Conservation (phyloP, 2,113 vertebrate species). For the Haemorhous mexicanus region DNA sequence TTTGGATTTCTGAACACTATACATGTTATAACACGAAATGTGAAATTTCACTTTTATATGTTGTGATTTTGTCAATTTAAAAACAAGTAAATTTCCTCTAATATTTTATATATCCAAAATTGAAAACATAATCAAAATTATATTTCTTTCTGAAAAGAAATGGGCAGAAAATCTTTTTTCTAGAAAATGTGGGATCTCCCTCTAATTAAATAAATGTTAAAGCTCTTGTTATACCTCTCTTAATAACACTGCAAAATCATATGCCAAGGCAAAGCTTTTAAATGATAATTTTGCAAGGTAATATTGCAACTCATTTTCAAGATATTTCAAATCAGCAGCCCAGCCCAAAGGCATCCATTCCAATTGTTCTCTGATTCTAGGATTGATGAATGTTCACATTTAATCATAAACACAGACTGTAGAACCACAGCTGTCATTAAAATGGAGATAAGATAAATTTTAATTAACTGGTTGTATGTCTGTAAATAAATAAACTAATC, state of each 20-base stretch:
- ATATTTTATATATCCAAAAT: background rate
- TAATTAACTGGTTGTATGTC: slow-evolving; percentile 38
- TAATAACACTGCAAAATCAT: background rate
- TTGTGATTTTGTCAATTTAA: background rate
- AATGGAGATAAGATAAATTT: slow-evolving; percentile 59
- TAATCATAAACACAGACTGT: slow-evolving; percentile 41
- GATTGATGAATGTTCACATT: slow-evolving; percentile 11
- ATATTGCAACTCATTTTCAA: slow-evolving; percentile 22
- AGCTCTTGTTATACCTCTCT: background rate
- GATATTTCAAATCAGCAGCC: slow-evolving; percentile 27
- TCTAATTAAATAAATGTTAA: background rate
- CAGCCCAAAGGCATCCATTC: slow-evolving; percentile 14
- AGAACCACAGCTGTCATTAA: slow-evolving; percentile 41
- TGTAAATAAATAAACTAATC: slow-evolving; percentile 56
- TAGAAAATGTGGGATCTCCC: background rate
- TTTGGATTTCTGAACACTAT: background rate
- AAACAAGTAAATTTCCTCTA: background rate
- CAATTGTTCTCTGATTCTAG: slow-evolving; percentile 23
- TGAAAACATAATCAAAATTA: background rate
- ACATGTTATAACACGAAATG: background rate
- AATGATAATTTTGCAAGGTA: background rate
- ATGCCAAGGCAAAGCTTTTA: slow-evolving; percentile 1
- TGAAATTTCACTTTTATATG: background rate
- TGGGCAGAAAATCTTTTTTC: background rate
- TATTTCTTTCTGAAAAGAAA: background rate